Evolutionary conservation across 2,888 invertebrate species (phyloP).

Genomic region (Heliconius cydno): DNA sequence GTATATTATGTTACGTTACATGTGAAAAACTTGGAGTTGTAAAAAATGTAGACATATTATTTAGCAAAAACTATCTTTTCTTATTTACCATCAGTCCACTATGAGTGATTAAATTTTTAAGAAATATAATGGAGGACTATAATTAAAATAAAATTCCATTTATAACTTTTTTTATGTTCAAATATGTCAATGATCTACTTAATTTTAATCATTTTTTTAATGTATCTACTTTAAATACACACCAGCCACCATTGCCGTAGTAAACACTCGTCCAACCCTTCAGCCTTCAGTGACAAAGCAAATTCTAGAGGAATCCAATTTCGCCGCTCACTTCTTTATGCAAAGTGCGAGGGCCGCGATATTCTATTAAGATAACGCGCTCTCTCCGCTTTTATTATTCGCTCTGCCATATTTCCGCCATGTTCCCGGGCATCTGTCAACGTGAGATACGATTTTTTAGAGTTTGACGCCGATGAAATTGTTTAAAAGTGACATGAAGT

Average conservation of each 20-base stretch:
- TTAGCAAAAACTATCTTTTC: too few species aligned
- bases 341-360: constrained; percentile 58
- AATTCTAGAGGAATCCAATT: constrained; percentile 47
- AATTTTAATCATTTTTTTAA: background rate
- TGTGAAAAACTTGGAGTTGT: background rate
- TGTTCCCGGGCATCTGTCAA: constrained; percentile 64
- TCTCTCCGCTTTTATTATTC: constrained; percentile 59
- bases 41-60: too few species aligned
- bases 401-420: constrained; percentile 72
- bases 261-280: constrained; percentile 34
- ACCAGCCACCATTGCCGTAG: background rate
- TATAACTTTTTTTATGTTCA: background rate
- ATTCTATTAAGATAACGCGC: constrained; percentile 78
- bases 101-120: too few species aligned
- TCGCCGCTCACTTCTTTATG: constrained; percentile 48
- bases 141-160: background rate
- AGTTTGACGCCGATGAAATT: background rate
- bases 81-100: too few species aligned
- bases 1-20: too few species aligned
- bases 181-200: background rate
- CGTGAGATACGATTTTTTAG: constrained; percentile 60
- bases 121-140: background rate
- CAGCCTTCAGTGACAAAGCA: constrained; percentile 44
- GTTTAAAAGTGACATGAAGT: constrained; percentile 4
- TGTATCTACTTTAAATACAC: background rate